phyloP scores from a whole-genome alignment of 2,113 vertebrate genomes.

The Hyaena hyaena region DNA sequence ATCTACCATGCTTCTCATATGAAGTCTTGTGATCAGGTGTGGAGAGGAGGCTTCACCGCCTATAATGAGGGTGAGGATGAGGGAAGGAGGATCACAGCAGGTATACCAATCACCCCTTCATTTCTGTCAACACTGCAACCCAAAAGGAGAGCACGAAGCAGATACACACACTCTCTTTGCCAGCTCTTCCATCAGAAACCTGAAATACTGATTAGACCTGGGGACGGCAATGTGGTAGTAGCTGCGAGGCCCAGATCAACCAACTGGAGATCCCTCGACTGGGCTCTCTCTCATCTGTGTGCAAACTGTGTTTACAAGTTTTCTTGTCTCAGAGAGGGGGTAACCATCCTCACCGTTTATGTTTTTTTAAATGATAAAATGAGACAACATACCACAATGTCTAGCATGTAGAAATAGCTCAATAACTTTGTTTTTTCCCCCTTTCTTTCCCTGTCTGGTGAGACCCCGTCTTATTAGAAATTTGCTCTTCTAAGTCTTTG shows the following conservation, averaged over 20 bases:
- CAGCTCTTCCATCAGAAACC: slow-evolving; percentile 8
- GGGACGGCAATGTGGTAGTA: not conserved
- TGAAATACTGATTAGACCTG: slow-evolving; percentile 24
- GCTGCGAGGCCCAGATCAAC: not conserved
- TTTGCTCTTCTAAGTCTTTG: slow-evolving; percentile 20
- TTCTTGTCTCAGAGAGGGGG: not conserved
- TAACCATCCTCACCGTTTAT: not conserved
- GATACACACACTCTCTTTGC: not conserved
- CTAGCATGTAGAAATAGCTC: not conserved
- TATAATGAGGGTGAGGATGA: not conserved
- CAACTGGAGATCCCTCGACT: not conserved
- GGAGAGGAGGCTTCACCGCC: slow-evolving; percentile 29
- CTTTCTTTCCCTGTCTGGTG: not conserved
- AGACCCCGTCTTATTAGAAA: slow-evolving; percentile 45
- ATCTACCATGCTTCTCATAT: slow-evolving; percentile 12
- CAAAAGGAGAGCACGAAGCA: not conserved
- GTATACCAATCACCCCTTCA: not conserved
- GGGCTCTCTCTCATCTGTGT: not conserved
- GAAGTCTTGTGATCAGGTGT: slow-evolving; percentile 52
- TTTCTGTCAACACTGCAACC: slow-evolving; percentile 37
- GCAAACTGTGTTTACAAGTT: not conserved
- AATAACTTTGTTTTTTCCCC: not conserved
- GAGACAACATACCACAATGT: not conserved
- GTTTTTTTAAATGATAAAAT: not conserved
- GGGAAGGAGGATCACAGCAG: not conserved